Percentiles rank a stretch among this genome's conserved stretches.
Evolutionary conservation across 1,140 invertebrate species (phyloP).

Genomic region (Drosophila truncata): DNA sequence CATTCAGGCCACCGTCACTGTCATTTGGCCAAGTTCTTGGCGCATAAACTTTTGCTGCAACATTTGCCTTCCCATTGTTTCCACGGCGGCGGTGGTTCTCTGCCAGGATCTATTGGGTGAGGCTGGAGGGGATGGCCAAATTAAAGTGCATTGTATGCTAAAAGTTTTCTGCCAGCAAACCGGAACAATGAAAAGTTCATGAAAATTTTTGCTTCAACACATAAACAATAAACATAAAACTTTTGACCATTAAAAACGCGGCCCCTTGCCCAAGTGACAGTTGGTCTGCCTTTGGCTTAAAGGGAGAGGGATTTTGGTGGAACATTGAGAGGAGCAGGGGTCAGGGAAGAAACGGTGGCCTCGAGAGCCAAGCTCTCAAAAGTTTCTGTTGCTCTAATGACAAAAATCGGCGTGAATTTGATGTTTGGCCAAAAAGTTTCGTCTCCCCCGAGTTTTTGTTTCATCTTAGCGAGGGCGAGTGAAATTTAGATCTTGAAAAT

Average conservation of each 20-base stretch:
- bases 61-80: slow-evolving; percentile 78
- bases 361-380: slow-evolving; percentile 53
- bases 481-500: slow-evolving; percentile 50
- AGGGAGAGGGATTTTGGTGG: neutral
- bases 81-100: slow-evolving; percentile 48
- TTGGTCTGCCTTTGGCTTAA: slow-evolving; percentile 35
- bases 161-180: slow-evolving; percentile 78
- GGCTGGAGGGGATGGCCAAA: slow-evolving; percentile 38
- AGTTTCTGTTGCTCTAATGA: slow-evolving; percentile 74
- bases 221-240: slow-evolving; percentile 84
- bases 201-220: slow-evolving; percentile 81
- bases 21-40: slow-evolving; percentile 78
- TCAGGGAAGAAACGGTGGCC: slow-evolving; percentile 26
- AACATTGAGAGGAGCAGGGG: neutral
- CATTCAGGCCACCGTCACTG: slow-evolving; percentile 43
- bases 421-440: slow-evolving; percentile 66
- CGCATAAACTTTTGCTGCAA: slow-evolving; percentile 82
- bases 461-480: slow-evolving; percentile 22
- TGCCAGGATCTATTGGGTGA: slow-evolving; percentile 3
- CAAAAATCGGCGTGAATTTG: slow-evolving; percentile 80
- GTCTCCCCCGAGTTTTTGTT: slow-evolving; percentile 22
- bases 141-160: slow-evolving; percentile 81
- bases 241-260: slow-evolving; percentile 81
- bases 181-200: slow-evolving; percentile 84
- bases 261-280: slow-evolving; percentile 62